phyloP scores from a whole-genome alignment of 2,113 vertebrate species.

The Apteryx mantelli region DNA sequence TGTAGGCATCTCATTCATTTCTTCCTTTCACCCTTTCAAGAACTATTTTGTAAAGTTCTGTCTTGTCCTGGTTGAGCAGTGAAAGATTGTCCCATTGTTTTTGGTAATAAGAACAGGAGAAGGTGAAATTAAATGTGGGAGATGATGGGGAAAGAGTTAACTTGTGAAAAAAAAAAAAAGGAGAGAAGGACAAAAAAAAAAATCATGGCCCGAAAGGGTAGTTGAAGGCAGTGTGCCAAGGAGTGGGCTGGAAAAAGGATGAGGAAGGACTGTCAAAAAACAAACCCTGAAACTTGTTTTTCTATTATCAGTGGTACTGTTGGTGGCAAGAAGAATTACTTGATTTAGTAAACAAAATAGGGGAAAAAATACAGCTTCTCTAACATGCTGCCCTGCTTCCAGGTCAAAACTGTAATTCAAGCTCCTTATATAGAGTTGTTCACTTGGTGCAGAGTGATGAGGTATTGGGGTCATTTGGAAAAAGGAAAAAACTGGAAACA shows the following conservation, averaged over 20 bases:
- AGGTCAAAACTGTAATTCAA: not conserved
- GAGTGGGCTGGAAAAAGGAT: not conserved
- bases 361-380: not conserved
- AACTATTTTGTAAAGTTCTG: not conserved
- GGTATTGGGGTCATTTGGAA: not conserved
- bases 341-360: not conserved
- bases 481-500: not conserved
- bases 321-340: not conserved
- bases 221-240: not conserved
- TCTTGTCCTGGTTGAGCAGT: accelerated
- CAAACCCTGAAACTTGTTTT: not conserved
- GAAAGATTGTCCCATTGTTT: not conserved
- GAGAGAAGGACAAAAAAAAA: not conserved
- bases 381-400: not conserved
- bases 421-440: not conserved
- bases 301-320: not conserved
- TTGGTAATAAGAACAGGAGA: not conserved
- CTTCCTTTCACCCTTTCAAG: not conserved
- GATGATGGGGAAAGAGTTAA: not conserved
- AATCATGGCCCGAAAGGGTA: not conserved
- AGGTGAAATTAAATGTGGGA: accelerated
- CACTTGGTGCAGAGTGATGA: not conserved
- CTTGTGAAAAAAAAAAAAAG: not conserved
- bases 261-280: not conserved
- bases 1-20: not conserved